A percentile compares a stretch with the other conserved stretches of the same genome.
These are phyloP conservation scores for Linyphia triangularis DNA, from an alignment of 2,888 invertebrate genomes.

Conservation along the genomic window DNA sequence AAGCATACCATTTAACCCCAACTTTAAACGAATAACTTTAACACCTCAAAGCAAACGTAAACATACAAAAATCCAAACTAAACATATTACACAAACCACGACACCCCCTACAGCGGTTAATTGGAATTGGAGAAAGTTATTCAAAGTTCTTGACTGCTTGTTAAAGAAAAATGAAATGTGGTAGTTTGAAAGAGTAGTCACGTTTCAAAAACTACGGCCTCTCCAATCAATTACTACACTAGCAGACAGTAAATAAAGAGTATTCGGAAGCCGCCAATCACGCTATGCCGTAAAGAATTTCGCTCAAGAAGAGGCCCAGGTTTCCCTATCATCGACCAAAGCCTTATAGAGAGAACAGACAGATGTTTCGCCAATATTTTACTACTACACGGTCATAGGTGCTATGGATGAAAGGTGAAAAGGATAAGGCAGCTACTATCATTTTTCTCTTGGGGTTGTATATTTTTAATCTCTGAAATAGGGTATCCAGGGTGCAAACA, in stretches of 20 bases:
- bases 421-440: neutral
- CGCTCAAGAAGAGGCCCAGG: neutral
- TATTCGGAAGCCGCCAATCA: constrained; percentile 19
- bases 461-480: no score
- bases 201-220: constrained; percentile 16
- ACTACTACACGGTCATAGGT: constrained; percentile 15
- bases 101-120: constrained; percentile 5
- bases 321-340: constrained; percentile 34
- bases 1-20: no score
- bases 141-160: constrained; percentile 6
- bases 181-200: constrained; percentile 20
- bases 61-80: constrained; percentile 16
- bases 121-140: constrained; percentile 19
- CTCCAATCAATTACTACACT: constrained; percentile 35
- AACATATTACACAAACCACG: neutral
- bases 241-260: constrained; percentile 26
- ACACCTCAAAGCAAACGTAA: neutral
- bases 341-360: constrained; percentile 44
- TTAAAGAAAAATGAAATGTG: neutral
- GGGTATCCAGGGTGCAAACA: no score
- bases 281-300: constrained; percentile 7
- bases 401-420: neutral
- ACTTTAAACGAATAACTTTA: no score
- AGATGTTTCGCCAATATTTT: constrained; percentile 59
- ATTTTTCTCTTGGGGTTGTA: neutral